Percentiles rank a stretch among this genome's conserved stretches.
Conservation (phyloP, 2,888 invertebrate genomes). For the Nephrotoma guestfalica region DNA sequence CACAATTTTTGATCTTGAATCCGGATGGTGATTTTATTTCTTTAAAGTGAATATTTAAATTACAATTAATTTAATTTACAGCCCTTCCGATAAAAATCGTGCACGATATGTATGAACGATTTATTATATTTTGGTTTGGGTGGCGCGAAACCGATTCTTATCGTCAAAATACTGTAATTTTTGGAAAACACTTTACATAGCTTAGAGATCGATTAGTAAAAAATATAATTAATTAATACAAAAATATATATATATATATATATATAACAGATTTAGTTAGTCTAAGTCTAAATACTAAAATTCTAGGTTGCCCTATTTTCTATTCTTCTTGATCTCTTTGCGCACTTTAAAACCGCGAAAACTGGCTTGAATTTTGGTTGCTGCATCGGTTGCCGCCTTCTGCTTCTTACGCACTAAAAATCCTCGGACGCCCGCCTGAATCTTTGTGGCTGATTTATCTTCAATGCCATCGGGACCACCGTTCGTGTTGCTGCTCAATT, state of each 20-base stretch:
- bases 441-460: constrained; percentile 29
- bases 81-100: not conserved
- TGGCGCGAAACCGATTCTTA: not conserved
- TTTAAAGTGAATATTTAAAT: not conserved
- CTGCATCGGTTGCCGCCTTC: constrained; percentile 28
- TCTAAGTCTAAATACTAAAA: not conserved
- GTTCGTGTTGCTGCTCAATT: not conserved
- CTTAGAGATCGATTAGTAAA: not conserved
- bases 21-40: not conserved
- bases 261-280: not conserved
- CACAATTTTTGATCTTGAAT: not conserved
- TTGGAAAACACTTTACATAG: not conserved
- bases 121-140: not conserved
- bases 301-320: constrained; percentile 14
- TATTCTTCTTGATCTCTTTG: constrained; percentile 25
- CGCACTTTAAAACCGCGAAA: constrained; percentile 33
- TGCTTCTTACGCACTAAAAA: constrained; percentile 29
- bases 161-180: not conserved
- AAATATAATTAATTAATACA: not conserved
- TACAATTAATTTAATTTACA: not conserved
- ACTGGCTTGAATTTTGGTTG: constrained; percentile 32
- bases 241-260: not conserved
- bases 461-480: constrained; percentile 13
- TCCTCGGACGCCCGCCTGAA: constrained; percentile 29
- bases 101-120: not conserved